phyloP scores from a whole-genome alignment of 2,888 invertebrate species.

The Alloplasta piceator region DNA sequence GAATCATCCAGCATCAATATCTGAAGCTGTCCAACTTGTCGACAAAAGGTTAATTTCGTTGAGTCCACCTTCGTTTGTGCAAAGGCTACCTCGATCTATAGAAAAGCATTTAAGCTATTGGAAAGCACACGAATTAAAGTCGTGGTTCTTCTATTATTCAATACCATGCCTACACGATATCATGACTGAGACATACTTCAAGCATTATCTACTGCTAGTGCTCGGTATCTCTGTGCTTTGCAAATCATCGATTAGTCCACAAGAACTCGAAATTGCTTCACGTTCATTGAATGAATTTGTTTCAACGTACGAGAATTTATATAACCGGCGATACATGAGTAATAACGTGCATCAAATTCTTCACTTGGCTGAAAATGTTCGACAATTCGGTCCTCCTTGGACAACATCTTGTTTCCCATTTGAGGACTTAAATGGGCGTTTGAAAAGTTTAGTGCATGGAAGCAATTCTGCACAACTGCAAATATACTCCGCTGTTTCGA shows the following conservation, averaged over 20 bases:
- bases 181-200: conserved; percentile 52
- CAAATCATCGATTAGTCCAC: conserved; percentile 32
- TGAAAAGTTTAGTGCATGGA: conserved; percentile 53
- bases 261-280: conserved; percentile 52
- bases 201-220: conserved; percentile 60
- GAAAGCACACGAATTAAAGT: conserved; percentile 57
- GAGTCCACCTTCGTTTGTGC: conserved; percentile 51
- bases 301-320: conserved; percentile 48
- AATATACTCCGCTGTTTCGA: conserved; percentile 49
- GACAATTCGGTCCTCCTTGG: conserved; percentile 54
- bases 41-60: no score
- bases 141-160: conserved; percentile 60
- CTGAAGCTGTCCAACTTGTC: no score
- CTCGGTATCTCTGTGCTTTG: conserved; percentile 52
- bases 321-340: conserved; percentile 34
- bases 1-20: no score
- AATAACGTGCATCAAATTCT: conserved; percentile 56
- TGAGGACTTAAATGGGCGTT: conserved; percentile 56
- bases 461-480: conserved; percentile 49
- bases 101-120: conserved; percentile 50
- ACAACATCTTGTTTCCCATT: conserved; percentile 57
- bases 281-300: conserved; percentile 53
- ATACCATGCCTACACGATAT: conserved; percentile 49
- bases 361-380: conserved; percentile 47
- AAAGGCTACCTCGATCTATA: conserved; percentile 49